phyloP scores from a whole-genome alignment of 1,140 invertebrate species.

The Drosophila kurseongensis region DNA sequence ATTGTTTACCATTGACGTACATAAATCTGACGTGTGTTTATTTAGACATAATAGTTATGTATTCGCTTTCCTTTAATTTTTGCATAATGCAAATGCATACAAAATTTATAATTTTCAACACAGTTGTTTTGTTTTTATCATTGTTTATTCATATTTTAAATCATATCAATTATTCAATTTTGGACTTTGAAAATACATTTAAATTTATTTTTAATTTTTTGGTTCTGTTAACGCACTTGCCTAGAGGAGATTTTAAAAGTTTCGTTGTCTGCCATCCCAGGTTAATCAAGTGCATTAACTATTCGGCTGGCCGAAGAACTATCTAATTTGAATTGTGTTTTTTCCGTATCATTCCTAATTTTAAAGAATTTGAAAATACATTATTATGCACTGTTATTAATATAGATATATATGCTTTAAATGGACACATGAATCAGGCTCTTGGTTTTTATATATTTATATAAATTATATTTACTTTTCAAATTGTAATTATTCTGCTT shows the following conservation, averaged over 20 bases:
- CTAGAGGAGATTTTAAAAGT: conserved; percentile 6
- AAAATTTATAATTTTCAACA: conserved; percentile 79
- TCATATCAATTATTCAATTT: conserved; percentile 9
- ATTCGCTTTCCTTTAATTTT: conserved; percentile 35
- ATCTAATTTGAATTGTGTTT: conserved; percentile 30
- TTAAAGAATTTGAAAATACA: conserved; percentile 64
- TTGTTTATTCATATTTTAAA: conserved; percentile 35
- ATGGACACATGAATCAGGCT: conserved; percentile 79
- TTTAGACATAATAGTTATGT: conserved; percentile 76
- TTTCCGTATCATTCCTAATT: conserved; percentile 37
- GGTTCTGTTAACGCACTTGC: conserved; percentile 41
- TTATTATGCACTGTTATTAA: conserved; percentile 35
- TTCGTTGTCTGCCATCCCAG: conserved; percentile 19
- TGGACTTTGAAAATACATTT: conserved; percentile 20
- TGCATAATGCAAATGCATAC: conserved; percentile 57
- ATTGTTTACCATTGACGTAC: conserved; percentile 48
- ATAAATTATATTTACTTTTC: conserved; percentile 54
- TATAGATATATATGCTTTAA: conserved; percentile 58
- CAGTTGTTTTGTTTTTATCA: conserved; percentile 52
- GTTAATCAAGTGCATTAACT: conserved; percentile 16
- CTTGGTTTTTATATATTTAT: conserved; percentile 61
- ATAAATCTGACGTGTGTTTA: conserved; percentile 44
- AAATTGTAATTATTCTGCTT: conserved; percentile 38
- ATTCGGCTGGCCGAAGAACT: conserved; percentile 31
- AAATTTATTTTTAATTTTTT: conserved; percentile 36